Evolutionary conservation across 2,888 invertebrate genomes (phyloP), one percentile per base, ranked within the genome.

Genomic region (Acleris emargana): DNA sequence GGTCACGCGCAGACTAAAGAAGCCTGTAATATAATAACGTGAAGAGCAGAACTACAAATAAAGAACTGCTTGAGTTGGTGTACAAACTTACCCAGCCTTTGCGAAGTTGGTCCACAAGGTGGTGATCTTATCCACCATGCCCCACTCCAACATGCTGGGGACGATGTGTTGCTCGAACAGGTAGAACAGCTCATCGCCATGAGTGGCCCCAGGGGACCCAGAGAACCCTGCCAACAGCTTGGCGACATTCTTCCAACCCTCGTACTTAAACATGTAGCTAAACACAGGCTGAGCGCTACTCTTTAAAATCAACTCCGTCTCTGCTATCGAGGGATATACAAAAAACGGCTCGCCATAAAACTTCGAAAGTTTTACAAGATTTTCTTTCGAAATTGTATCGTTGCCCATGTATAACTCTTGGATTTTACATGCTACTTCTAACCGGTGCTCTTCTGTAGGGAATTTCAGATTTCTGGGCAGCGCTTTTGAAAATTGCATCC

Each of bases 151-250:
- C 16, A 86, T 67, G 0, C 74, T 69, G 0, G 81, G 76, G 0
- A 80, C 1, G 0, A 77, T 0, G 2, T 68, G 57, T 49, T 85
- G 84, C 5, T 82, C 83, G 68, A 91, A 91, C 25, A 91, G 59
- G 64, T 91, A 91, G 53, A 89, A 86, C 7, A 89, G 22, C 1
- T 89, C 89, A 58, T 89, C 89, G 6, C 80, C 89, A 58, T 89
- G 89, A 1, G 88, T 81, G 0, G 89, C 88, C 1, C 87, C 88
- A 0, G 77, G 69, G 0, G 76, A 69, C 0, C 67, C 68, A 1
- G 67, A 67, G 42, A 78, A 78, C 9, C 78, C 78, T 1, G 74
- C 57, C 0, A 69, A 38, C 2, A 76, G 22, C 71, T 86, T 89
- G 0, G 76, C 60, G 0, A 85, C n/a, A 63, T 88, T 89, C 54